These are phyloP conservation scores for Drosophila repleta DNA, from an alignment of 1,140 invertebrate genomes.

Conservation along the genomic window DNA sequence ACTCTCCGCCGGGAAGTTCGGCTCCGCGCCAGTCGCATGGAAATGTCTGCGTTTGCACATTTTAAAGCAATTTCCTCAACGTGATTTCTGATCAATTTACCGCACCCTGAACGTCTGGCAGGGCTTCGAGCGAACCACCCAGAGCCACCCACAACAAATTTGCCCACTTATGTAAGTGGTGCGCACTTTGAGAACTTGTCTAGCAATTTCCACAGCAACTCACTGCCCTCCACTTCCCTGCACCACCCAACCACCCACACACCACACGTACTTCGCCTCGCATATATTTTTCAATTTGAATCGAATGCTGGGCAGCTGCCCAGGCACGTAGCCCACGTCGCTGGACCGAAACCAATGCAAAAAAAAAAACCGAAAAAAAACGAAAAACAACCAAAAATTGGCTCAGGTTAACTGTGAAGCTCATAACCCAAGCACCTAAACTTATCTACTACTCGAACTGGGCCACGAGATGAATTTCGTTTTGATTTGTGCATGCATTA, in stretches of 20 bases:
- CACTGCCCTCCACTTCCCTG: neutral
- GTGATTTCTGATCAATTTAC: constrained; percentile 69
- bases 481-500: neutral
- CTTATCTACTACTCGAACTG: neutral
- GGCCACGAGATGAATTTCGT: neutral
- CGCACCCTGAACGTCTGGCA: constrained; percentile 16
- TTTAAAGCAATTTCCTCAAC: constrained; percentile 56
- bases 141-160: neutral
- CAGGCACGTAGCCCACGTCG: constrained; percentile 33
- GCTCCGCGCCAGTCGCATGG: neutral
- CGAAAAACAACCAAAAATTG: no score
- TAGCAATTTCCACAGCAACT: constrained; percentile 19
- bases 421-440: neutral
- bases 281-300: constrained; percentile 51
- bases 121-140: constrained; percentile 2
- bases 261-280: neutral
- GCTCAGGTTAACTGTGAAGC: neutral
- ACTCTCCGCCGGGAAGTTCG: neutral
- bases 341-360: constrained; percentile 11
- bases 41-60: constrained; percentile 50
- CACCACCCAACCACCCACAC: neutral
- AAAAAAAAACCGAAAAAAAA: neutral
- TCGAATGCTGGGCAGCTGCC: constrained; percentile 25
- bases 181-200: constrained; percentile 28
- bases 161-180: constrained; percentile 48